Percentiles rank a stretch among this genome's conserved stretches.
These are phyloP conservation scores for Stenotaenia linearis DNA, from an alignment of 2,888 invertebrate species.

Conservation along the genomic window DNA sequence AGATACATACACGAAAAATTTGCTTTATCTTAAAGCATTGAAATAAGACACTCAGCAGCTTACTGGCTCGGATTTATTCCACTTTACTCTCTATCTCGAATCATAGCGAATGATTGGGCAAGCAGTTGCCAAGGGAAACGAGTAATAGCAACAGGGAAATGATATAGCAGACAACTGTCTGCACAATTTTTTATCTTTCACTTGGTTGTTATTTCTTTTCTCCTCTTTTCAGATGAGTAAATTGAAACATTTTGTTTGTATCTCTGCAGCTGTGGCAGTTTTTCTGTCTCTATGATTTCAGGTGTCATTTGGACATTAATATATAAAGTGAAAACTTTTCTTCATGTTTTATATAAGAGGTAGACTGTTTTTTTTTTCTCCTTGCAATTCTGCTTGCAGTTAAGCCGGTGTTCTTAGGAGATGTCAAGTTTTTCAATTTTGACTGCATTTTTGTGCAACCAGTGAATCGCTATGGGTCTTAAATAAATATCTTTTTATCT, in stretches of 20 bases:
- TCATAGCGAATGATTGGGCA: slow-evolving; percentile 3
- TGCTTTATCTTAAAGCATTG: neutral
- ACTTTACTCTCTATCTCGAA: neutral
- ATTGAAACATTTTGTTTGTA: neutral
- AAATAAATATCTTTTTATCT: slow-evolving; percentile 4
- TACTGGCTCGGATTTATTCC: slow-evolving; percentile 11
- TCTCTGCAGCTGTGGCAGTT: neutral
- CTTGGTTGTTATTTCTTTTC: neutral
- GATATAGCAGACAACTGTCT: slow-evolving; percentile 21
- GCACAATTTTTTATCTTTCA: neutral
- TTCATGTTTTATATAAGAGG: too few species aligned
- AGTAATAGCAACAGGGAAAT: slow-evolving; percentile 12
- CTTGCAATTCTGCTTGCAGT: neutral
- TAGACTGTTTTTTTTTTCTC: neutral
- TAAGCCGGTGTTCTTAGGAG: neutral
- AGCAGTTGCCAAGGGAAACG: slow-evolving; percentile 3
- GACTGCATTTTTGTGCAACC: neutral
- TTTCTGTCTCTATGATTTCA: neutral
- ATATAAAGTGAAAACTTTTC: neutral
- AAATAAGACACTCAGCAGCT: slow-evolving; percentile 11
- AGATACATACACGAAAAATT: neutral
- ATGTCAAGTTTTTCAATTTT: slow-evolving; percentile 7
- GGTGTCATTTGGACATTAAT: neutral
- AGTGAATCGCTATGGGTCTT: neutral
- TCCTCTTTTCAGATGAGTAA: neutral